These are phyloP conservation scores for Aix galericulata DNA, from an alignment of 2,113 vertebrate species.

Conservation along the genomic window DNA sequence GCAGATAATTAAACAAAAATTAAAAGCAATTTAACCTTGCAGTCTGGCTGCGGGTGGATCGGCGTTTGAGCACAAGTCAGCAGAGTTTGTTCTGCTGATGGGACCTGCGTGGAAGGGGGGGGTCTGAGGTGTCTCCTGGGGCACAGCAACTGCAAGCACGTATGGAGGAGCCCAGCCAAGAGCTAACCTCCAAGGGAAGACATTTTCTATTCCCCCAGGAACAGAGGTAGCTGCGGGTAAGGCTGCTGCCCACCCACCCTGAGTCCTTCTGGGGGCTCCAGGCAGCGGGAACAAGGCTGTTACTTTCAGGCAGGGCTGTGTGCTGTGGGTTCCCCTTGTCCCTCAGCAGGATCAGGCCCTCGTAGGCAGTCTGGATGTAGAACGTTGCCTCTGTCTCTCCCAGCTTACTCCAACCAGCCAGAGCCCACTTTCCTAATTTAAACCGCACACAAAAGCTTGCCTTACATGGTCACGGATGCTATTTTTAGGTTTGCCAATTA, in stretches of 20 bases:
- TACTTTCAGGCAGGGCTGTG: not conserved
- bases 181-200: fast-evolving
- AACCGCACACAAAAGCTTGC: constrained; percentile 41
- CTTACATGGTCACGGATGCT: constrained; percentile 61
- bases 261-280: not conserved
- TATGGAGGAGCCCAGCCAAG: not conserved
- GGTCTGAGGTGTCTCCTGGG: not conserved
- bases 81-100: not conserved
- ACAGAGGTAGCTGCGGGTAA: not conserved
- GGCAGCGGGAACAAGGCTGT: not conserved
- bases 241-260: not conserved
- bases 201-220: fast-evolving
- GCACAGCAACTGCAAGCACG: not conserved
- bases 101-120: not conserved
- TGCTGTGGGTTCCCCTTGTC: not conserved
- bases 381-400: not conserved
- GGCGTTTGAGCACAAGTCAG: not conserved
- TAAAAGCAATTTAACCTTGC: constrained; percentile 68
- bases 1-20: constrained; percentile 75
- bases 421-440: constrained; percentile 57
- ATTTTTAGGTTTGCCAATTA: constrained; percentile 72
- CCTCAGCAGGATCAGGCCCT: not conserved
- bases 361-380: not conserved
- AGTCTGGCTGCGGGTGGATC: not conserved
- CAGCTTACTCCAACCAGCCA: not conserved